Conservation (phyloP, 2,797 vertebrate genomes). For the Lateolabrax maculatus region DNA sequence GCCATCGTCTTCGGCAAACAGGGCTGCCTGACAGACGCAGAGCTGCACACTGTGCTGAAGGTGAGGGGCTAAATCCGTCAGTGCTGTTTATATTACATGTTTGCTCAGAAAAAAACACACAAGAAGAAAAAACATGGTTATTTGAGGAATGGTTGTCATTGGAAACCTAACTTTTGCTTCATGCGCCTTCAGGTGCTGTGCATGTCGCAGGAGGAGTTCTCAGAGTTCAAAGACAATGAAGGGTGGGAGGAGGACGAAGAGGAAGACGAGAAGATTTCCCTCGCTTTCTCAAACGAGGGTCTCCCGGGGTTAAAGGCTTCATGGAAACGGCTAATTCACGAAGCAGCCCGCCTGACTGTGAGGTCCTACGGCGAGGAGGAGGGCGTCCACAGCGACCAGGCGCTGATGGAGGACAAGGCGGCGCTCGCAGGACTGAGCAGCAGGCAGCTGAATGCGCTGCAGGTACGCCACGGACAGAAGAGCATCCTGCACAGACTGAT, state of each 20-base stretch:
- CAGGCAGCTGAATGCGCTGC: constrained; percentile 89
- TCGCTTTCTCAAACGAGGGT: constrained; percentile 81
- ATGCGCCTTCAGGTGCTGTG: constrained; percentile 87
- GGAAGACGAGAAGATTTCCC: constrained; percentile 77
- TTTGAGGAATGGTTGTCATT: background rate
- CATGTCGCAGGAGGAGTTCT: constrained; percentile 91
- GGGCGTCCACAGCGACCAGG: constrained; percentile 79
- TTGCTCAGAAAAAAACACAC: background rate
- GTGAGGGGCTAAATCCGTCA: constrained; percentile 64
- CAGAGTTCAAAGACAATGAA: constrained; percentile 88
- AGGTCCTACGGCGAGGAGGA: constrained; percentile 69
- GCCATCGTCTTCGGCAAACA: constrained; percentile 91
- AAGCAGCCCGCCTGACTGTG: constrained; percentile 84
- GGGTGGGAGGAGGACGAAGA: constrained; percentile 88
- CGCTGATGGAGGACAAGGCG: constrained; percentile 78
- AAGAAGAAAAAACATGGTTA: too few species aligned
- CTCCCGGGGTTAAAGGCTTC: constrained; percentile 82
- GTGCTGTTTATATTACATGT: background rate
- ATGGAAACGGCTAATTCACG: constrained; percentile 88
- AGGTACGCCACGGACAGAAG: constrained; percentile 93
- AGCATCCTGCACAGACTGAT: constrained; percentile 88
- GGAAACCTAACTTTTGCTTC: background rate
- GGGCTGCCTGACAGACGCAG: constrained; percentile 91
- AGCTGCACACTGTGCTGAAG: constrained; percentile 90
- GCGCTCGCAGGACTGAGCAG: constrained; percentile 76